These are phyloP conservation scores for Catamblyrhynchus diadema DNA, from an alignment of 2,797 vertebrate genomes.

Conservation along the genomic window DNA sequence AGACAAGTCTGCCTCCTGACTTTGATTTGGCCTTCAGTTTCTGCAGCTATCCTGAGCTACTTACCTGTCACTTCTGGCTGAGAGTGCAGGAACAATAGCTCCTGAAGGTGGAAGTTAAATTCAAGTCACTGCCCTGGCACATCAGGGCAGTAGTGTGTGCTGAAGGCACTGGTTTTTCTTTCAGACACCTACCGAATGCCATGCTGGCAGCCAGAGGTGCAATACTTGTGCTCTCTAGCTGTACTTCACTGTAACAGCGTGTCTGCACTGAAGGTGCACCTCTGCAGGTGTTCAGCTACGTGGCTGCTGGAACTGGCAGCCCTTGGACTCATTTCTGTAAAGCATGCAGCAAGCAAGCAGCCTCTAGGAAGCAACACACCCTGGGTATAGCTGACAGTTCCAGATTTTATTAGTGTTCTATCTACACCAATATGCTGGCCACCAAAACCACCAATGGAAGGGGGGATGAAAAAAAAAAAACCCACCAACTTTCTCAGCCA, in stretches of 20 bases:
- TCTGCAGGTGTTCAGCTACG: fast-evolving
- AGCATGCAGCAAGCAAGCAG: neutral
- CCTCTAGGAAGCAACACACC: neutral
- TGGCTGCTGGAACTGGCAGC: neutral
- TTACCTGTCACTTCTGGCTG: neutral
- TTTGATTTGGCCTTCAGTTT: neutral
- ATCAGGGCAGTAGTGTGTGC: neutral
- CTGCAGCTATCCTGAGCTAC: neutral
- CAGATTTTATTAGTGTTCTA: constrained; percentile 63
- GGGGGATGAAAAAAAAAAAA: neutral
- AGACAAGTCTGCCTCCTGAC: neutral
- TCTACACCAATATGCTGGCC: constrained; percentile 42
- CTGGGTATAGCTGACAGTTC: neutral
- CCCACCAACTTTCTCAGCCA: neutral
- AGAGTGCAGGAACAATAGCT: neutral
- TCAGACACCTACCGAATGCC: neutral
- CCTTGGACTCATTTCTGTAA: neutral
- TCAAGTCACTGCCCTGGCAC: neutral
- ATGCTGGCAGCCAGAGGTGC: fast-evolving
- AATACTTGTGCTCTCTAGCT: neutral
- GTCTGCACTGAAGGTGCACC: neutral
- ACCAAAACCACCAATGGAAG: neutral
- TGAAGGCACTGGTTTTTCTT: neutral
- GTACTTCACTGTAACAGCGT: fast-evolving
- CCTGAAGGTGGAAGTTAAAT: neutral